phyloP scores from a whole-genome alignment of 2,888 invertebrate genomes.

The Drosophila histrio region DNA sequence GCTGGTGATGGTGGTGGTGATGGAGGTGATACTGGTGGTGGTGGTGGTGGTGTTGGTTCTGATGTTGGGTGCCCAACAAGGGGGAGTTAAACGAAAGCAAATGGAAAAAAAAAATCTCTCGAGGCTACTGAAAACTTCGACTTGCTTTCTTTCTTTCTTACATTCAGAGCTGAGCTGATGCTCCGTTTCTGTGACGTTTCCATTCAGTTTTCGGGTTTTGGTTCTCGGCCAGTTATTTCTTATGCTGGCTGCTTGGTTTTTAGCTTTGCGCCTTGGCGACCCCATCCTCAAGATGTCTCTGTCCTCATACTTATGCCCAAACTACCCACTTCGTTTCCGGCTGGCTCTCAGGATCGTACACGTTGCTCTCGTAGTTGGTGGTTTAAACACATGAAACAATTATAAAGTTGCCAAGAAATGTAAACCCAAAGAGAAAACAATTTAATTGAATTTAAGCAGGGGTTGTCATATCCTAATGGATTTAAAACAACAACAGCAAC shows the following conservation, averaged over 20 bases:
- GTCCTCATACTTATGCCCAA: neutral
- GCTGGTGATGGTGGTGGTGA: neutral
- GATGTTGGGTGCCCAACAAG: neutral
- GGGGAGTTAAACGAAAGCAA: conserved; percentile 28
- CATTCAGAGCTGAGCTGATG: neutral
- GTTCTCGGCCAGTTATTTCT: conserved; percentile 73
- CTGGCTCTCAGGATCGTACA: conserved; percentile 22
- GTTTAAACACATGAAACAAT: conserved; percentile 79
- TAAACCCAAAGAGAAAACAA: conserved; percentile 79
- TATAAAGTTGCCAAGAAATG: conserved; percentile 78
- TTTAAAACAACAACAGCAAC: conserved; percentile 71
- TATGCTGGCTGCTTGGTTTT: conserved; percentile 72
- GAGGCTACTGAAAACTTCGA: conserved; percentile 76
- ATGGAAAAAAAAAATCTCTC: conserved; percentile 64
- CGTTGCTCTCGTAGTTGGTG: conserved; percentile 59
- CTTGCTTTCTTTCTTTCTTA: conserved; percentile 21
- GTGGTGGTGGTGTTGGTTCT: neutral
- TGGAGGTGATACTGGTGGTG: neutral
- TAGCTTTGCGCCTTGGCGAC: conserved; percentile 68
- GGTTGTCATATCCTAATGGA: conserved; percentile 80
- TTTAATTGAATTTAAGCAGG: conserved; percentile 79
- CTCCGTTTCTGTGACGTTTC: conserved; percentile 27
- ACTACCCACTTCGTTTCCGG: neutral
- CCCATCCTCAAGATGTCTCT: conserved; percentile 7
- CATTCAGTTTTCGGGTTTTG: conserved; percentile 16